Percentiles rank a stretch among this genome's conserved stretches.
phyloP scores from a whole-genome alignment of 2,797 vertebrate species.

The Acrocephalus scirpaceus region DNA sequence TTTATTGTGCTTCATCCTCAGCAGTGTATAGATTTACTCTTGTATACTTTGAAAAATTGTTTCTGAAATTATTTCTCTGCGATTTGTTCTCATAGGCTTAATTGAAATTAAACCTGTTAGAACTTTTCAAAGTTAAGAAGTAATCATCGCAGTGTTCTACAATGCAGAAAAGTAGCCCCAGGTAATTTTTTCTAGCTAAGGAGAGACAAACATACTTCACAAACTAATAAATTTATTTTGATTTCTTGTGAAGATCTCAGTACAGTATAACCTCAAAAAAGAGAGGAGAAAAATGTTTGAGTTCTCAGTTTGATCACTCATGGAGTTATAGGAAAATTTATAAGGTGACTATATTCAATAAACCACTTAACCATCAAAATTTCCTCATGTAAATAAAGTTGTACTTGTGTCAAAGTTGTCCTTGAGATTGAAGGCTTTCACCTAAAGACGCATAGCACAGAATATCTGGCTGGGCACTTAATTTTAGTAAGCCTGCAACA shows the following conservation, averaged over 20 bases:
- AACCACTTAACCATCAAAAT: background rate
- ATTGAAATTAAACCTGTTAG: constrained; percentile 58
- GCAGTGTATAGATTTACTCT: constrained; percentile 79
- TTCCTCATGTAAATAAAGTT: background rate
- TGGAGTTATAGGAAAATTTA: background rate
- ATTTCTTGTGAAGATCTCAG: constrained; percentile 3
- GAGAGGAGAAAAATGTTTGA: background rate
- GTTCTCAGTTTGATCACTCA: background rate
- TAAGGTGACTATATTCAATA: background rate
- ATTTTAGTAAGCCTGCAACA: background rate
- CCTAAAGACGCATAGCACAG: background rate
- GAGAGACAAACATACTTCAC: background rate
- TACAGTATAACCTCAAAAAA: background rate
- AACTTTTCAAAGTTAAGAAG: constrained; percentile 46
- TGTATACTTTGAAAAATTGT: constrained; percentile 78
- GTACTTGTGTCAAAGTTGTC: background rate
- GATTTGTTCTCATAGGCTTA: constrained; percentile 69
- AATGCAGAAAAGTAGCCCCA: constrained; percentile 11
- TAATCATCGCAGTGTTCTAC: constrained; percentile 26
- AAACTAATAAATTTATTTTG: background rate
- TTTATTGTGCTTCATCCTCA: constrained; percentile 84
- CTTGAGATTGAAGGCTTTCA: background rate
- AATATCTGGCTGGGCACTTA: background rate
- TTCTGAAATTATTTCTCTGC: constrained; percentile 77
- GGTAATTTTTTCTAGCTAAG: background rate